Percentiles rank a stretch among this genome's conserved stretches.
Evolutionary conservation across 1,140 invertebrate genomes (phyloP).

Genomic region (Lepidurus couesii): DNA sequence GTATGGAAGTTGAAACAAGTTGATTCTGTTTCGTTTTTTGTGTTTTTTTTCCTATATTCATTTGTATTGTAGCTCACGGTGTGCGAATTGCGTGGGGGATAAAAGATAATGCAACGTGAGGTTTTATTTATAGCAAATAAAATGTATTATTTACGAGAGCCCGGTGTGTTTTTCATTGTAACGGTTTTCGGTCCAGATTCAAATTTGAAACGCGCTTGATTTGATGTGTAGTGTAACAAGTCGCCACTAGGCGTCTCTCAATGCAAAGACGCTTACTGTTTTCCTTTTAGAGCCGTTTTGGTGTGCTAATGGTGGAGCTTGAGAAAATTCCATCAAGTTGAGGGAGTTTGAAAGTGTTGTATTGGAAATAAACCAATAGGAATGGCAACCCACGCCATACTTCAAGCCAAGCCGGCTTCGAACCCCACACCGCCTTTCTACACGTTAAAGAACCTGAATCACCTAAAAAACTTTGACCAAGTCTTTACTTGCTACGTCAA

Average conservation of each 20-base stretch:
- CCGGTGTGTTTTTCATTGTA: neutral
- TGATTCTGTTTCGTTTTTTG: neutral
- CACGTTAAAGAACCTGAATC: neutral
- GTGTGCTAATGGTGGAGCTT: slow-evolving; percentile 5
- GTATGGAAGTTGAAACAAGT: neutral
- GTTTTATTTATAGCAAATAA: slow-evolving; percentile 20
- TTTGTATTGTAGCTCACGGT: neutral
- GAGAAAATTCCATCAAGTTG: neutral
- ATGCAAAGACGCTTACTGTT: neutral
- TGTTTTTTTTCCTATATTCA: neutral
- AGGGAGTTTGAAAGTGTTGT: neutral
- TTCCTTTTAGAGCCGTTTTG: neutral
- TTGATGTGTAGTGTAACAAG: neutral
- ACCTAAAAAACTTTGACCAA: neutral
- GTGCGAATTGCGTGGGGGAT: slow-evolving; percentile 1
- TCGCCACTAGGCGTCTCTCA: neutral
- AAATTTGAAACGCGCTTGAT: neutral
- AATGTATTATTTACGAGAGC: neutral
- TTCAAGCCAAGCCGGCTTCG: neutral
- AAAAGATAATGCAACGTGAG: neutral
- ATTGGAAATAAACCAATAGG: neutral
- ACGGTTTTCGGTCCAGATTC: too few species aligned
- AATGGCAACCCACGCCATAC: neutral
- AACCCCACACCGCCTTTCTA: neutral
- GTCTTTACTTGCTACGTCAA: neutral